Evolutionary conservation across 2,888 invertebrate species (phyloP).

Genomic region (Cryptocephalus moraei): DNA sequence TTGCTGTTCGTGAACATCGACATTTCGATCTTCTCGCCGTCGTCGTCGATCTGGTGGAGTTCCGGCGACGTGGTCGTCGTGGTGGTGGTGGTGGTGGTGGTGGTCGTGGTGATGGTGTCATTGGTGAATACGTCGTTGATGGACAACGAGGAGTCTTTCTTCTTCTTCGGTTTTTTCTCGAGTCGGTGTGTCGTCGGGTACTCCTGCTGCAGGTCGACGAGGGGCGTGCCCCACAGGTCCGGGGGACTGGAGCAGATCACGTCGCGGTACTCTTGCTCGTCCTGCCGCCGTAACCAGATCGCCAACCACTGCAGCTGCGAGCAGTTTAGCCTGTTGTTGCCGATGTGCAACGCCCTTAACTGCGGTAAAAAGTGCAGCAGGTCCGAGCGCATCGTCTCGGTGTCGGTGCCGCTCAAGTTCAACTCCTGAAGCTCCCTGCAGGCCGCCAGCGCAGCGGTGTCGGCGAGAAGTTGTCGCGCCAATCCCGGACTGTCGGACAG

Average conservation of each 20-base stretch:
- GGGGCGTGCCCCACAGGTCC: conserved; percentile 30
- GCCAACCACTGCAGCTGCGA: conserved; percentile 54
- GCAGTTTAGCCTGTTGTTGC: conserved; percentile 65
- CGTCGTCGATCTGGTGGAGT: no score
- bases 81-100: not conserved
- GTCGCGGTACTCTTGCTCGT: conserved; percentile 32
- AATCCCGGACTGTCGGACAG: conserved; percentile 64
- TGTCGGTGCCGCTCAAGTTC: conserved; percentile 52
- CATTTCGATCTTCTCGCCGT: conserved; percentile 18
- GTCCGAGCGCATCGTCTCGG: conserved; percentile 57
- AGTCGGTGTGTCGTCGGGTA: not conserved
- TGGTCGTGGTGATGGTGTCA: no score
- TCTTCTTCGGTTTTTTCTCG: no score
- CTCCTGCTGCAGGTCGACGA: conserved; percentile 30
- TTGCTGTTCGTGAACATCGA: conserved; percentile 25
- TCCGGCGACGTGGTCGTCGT: no score
- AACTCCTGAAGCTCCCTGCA: conserved; percentile 60
- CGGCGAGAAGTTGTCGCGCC: conserved; percentile 57
- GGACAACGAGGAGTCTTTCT: no score
- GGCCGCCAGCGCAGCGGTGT: conserved; percentile 61
- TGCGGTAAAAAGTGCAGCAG: conserved; percentile 60
- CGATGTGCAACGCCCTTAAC: conserved; percentile 53
- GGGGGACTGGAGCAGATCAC: conserved; percentile 38
- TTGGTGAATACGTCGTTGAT: no score
- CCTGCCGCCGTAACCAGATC: conserved; percentile 53